Conservation (phyloP, 2,888 invertebrate species). For the Ommatoiulus sabulosus region DNA sequence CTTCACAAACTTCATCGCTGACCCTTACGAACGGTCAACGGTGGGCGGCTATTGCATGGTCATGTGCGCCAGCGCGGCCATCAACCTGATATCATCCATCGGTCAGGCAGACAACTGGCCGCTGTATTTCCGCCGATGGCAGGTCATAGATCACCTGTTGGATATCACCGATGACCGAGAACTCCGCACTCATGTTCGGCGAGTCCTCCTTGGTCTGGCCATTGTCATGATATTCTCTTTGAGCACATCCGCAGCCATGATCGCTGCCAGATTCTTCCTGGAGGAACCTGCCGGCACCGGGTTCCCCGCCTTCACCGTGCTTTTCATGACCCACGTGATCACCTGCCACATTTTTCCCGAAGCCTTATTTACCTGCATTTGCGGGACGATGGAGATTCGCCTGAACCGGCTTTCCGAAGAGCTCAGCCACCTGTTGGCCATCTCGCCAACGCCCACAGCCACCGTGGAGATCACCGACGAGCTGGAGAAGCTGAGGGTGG, state of each 20-base stretch:
- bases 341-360: constrained; percentile 35
- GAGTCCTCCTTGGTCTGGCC: background rate
- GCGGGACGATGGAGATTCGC: constrained; percentile 4
- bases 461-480: background rate
- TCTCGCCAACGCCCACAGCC: background rate
- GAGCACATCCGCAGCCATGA: background rate
- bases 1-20: constrained; percentile 1
- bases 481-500: constrained; percentile 42
- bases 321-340: background rate
- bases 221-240: background rate
- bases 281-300: background rate
- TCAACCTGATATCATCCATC: background rate
- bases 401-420: background rate
- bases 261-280: background rate
- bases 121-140: constrained; percentile 21
- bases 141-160: background rate
- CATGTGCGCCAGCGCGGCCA: constrained; percentile 37
- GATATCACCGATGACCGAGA: background rate
- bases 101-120: constrained; percentile 31
- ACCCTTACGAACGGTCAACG: background rate
- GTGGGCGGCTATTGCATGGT: background rate
- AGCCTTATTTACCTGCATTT: constrained; percentile 5
- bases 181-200: background rate
- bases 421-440: background rate
- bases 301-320: background rate